Conservation (phyloP, 2,113 vertebrate species). For the Pteropus alecto region DNA sequence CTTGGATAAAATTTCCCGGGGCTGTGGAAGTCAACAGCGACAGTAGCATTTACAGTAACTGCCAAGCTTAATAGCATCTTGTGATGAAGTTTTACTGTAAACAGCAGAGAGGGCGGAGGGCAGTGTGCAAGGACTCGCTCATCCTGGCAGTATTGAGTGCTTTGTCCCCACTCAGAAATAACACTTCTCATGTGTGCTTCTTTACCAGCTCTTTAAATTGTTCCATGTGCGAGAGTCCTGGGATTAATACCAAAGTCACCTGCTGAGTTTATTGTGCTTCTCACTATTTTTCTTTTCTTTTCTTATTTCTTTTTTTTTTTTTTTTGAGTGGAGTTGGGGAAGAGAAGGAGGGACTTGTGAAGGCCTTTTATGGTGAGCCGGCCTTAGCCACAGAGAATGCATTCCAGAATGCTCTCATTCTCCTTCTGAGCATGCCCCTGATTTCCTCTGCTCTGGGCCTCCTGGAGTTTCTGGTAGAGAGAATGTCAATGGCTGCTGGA, state of each 20-base stretch:
- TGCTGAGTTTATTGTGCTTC: constrained; percentile 50
- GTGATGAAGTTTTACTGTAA: constrained; percentile 76
- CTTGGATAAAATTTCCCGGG: constrained; percentile 62
- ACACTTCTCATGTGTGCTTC: background rate
- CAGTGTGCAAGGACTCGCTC: background rate
- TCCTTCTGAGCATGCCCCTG: background rate
- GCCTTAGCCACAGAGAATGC: background rate
- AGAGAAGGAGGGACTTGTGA: background rate
- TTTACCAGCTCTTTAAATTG: background rate
- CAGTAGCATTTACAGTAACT: constrained; percentile 71
- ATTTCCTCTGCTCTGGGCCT: background rate
- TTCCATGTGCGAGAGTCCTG: background rate
- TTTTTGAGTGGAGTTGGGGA: background rate
- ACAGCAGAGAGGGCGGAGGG: constrained; percentile 27
- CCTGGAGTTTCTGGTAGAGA: background rate
- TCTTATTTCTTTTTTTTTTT: background rate
- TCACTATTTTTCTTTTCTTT: background rate
- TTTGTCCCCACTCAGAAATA: constrained; percentile 50
- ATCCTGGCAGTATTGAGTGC: background rate
- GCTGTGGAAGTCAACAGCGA: constrained; percentile 54
- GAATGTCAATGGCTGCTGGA: background rate
- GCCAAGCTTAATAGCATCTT: constrained; percentile 75
- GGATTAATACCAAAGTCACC: constrained; percentile 58
- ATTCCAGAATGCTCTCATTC: background rate
- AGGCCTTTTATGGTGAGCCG: background rate